These are phyloP conservation scores for Galerucella pusilla DNA, from an alignment of 2,888 invertebrate genomes.

Conservation along the genomic window DNA sequence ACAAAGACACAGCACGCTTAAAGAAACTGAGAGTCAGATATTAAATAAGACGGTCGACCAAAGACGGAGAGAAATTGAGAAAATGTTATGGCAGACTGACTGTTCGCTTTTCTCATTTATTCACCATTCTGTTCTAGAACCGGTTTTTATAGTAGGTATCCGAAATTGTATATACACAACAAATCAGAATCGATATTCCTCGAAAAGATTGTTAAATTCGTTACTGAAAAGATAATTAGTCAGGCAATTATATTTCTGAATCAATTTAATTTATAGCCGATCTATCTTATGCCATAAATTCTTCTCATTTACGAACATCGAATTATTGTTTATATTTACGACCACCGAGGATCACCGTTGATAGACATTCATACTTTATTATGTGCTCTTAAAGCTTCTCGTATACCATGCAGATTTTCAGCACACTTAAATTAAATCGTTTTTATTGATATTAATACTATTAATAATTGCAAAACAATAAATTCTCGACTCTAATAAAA, in stretches of 20 bases:
- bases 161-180: not conserved
- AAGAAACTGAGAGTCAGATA: not conserved
- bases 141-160: not conserved
- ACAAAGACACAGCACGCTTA: no score
- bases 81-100: no score
- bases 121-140: not conserved
- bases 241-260: not conserved
- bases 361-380: not conserved
- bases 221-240: slow-evolving; percentile 1
- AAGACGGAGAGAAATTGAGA: not conserved
- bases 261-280: slow-evolving; percentile 1
- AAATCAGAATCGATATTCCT: not conserved
- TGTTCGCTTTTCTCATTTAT: not conserved
- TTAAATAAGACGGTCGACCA: not conserved
- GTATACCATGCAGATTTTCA: not conserved
- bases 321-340: slow-evolving; percentile 1
- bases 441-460: not conserved
- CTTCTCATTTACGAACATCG: not conserved
- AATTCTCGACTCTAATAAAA: not conserved
- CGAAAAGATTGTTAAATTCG: not conserved
- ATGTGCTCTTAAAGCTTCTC: not conserved
- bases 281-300: not conserved
- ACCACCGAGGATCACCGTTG: not conserved
- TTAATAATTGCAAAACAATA: not conserved
- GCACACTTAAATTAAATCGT: not conserved